Evolutionary conservation across 2,888 invertebrate genomes (phyloP).

Genomic region (Scaptomyza reducta): DNA sequence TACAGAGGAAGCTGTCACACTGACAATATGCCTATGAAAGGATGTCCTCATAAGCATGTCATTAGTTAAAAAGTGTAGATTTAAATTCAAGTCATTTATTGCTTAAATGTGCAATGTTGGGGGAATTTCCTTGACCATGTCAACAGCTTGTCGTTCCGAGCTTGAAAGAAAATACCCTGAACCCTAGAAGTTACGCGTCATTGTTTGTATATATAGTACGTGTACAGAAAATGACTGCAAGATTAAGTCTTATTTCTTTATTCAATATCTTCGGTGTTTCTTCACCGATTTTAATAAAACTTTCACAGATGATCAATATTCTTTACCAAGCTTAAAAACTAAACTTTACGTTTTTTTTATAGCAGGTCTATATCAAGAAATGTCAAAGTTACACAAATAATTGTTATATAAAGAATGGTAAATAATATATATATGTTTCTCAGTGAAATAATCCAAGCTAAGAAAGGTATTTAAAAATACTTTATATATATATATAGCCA

Average conservation of each 20-base stretch:
- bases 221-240: neutral
- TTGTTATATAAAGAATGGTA: neutral
- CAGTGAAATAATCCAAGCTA: neutral
- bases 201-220: neutral
- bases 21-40: slow-evolving; percentile 23
- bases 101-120: slow-evolving; percentile 20
- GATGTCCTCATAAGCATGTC: slow-evolving; percentile 13
- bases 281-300: neutral
- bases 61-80: slow-evolving; percentile 44
- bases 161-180: neutral
- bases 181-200: neutral
- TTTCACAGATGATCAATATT: too few species aligned
- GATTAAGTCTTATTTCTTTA: neutral
- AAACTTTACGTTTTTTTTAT: too few species aligned
- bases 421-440: neutral
- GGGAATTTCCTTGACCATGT: slow-evolving; percentile 29
- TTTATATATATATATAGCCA: too few species aligned
- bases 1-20: slow-evolving; percentile 10
- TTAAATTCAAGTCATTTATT: slow-evolving; percentile 23
- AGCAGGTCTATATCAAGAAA: too few species aligned
- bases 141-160: slow-evolving; percentile 7
- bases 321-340: too few species aligned
- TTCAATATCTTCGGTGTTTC: neutral
- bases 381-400: neutral
- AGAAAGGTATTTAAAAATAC: too few species aligned